Base-by-base conservation (phyloP, 2,113 vertebrate genomes). In the Coreoperca whiteheadi region DNA sequence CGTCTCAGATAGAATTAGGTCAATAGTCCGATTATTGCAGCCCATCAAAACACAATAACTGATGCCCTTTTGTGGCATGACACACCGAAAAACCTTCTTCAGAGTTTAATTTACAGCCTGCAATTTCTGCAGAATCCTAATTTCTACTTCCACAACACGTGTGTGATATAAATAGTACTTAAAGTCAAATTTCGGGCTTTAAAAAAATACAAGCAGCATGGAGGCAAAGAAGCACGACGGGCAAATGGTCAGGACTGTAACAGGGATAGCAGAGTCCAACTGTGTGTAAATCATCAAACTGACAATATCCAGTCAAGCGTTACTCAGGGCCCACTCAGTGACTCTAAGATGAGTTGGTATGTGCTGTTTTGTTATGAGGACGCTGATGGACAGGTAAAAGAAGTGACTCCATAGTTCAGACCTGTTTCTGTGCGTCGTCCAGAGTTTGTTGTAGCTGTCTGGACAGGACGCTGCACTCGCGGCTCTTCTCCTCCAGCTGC, bases 391-490 rank as follows among this genome's bases (percentile, higher is more conserved):
- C 11, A 21, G 32, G 7, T 41, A 1, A n/a, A 12, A 25, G 20
- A 48, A 28, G 30, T 18, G 41, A 2, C 23, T 6, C 1, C 10
- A 12, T 1, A 18, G 16, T 39, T 85, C 94, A 83, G 16, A 97
- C 97, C 95, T 98, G 97, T 94, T 83, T 96, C 83, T 95, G 96
- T 6, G 95, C 92, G 14, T 97, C 97, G 2, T 97, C 97, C 65
- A 97, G 95, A 63, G 96, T 93, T 2, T 94, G 93, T 86, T 98
- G 96, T 84, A 98, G 72, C 94, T 97, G 96, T 16, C 95, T 93
- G 3, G 95, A 94, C 83, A 98, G 87, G 8, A 95, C 84, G 56
- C 95, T 91, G n/a, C 96, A 97, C 66, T 99, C 97, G 0, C 82
- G 89, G 0, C 84, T 96, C 89, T 97, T 98, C 90, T 96, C 97